phyloP scores from a whole-genome alignment of 2,113 vertebrate species.

The Polyodon spathula region DNA sequence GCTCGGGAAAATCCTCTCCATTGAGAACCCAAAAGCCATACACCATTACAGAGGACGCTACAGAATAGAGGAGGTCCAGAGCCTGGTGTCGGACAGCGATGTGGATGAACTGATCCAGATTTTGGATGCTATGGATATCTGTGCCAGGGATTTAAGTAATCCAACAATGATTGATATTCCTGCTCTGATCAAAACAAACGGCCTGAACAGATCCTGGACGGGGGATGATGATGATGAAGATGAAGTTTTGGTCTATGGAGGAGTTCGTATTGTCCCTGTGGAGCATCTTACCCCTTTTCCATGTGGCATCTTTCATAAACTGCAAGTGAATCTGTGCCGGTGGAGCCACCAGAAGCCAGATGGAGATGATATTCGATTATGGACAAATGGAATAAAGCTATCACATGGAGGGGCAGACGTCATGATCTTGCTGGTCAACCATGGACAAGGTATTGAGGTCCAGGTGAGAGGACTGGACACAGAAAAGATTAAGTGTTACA shows the following conservation, averaged over 20 bases:
- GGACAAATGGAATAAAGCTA: slow-evolving; percentile 84
- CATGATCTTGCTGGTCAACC: slow-evolving; percentile 87
- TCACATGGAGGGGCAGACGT: slow-evolving; percentile 75
- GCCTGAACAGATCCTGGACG: slow-evolving; percentile 85
- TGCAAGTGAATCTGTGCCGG: slow-evolving; percentile 91
- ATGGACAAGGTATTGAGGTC: slow-evolving; percentile 93
- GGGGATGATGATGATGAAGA: slow-evolving; percentile 85
- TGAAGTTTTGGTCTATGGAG: slow-evolving; percentile 76
- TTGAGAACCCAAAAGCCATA: slow-evolving; percentile 88
- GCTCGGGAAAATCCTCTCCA: slow-evolving; percentile 79
- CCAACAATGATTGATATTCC: slow-evolving; percentile 92
- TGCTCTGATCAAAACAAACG: slow-evolving; percentile 88
- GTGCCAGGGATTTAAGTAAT: slow-evolving; percentile 78
- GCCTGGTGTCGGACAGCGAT: slow-evolving; percentile 80
- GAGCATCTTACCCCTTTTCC: slow-evolving; percentile 92
- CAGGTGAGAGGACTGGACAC: slow-evolving; percentile 80
- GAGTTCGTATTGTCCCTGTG: slow-evolving; percentile 81
- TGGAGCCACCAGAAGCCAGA: slow-evolving; percentile 88
- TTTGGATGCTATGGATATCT: slow-evolving; percentile 94
- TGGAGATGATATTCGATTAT: slow-evolving; percentile 81
- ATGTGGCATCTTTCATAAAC: slow-evolving; percentile 93
- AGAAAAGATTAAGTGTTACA: slow-evolving; percentile 78
- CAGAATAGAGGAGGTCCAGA: slow-evolving; percentile 84
- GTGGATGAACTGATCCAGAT: slow-evolving; percentile 91
- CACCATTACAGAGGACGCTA: slow-evolving; percentile 96